Evolutionary conservation across 2,797 vertebrate species (phyloP).

Genomic region (Coreius guichenoti): DNA sequence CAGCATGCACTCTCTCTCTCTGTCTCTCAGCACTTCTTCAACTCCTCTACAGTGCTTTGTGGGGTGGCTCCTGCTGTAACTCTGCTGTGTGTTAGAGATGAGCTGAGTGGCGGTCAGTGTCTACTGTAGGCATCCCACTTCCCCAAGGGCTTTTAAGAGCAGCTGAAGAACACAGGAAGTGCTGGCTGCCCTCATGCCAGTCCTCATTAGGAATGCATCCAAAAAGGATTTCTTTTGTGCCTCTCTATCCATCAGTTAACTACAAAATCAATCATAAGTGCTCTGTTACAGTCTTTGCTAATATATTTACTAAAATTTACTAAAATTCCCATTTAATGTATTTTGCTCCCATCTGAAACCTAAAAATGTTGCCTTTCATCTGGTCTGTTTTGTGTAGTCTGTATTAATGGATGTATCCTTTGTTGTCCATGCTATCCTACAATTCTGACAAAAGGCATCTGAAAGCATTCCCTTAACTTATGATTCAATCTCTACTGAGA

Average conservation of each 20-base stretch:
- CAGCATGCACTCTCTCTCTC: slow-evolving; percentile 43
- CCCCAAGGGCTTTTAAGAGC: slow-evolving; percentile 28
- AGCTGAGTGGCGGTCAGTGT: slow-evolving; percentile 19
- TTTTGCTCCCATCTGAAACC: neutral
- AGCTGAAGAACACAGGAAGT: slow-evolving; percentile 33
- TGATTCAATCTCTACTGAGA: neutral
- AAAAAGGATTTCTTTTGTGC: slow-evolving; percentile 18
- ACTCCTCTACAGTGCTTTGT: slow-evolving; percentile 19
- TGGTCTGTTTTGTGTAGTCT: neutral
- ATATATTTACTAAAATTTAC: neutral
- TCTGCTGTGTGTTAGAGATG: slow-evolving; percentile 24
- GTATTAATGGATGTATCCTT: neutral
- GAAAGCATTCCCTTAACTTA: neutral
- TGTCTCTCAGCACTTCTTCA: neutral
- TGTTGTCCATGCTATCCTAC: neutral
- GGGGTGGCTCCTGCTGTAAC: neutral
- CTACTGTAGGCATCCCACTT: slow-evolving; percentile 21
- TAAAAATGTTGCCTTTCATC: neutral
- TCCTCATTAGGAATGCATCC: slow-evolving; percentile 53
- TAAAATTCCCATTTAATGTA: neutral
- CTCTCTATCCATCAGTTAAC: slow-evolving; percentile 15
- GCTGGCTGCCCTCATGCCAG: slow-evolving; percentile 30
- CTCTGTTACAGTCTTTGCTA: slow-evolving; percentile 17
- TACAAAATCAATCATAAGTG: slow-evolving; percentile 36
- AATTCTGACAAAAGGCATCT: neutral